A percentile compares a stretch with the other conserved stretches of the same genome.
These are phyloP conservation scores for Phyllotis vaccarum DNA, from an alignment of 2,797 vertebrate genomes.

Conservation along the genomic window DNA sequence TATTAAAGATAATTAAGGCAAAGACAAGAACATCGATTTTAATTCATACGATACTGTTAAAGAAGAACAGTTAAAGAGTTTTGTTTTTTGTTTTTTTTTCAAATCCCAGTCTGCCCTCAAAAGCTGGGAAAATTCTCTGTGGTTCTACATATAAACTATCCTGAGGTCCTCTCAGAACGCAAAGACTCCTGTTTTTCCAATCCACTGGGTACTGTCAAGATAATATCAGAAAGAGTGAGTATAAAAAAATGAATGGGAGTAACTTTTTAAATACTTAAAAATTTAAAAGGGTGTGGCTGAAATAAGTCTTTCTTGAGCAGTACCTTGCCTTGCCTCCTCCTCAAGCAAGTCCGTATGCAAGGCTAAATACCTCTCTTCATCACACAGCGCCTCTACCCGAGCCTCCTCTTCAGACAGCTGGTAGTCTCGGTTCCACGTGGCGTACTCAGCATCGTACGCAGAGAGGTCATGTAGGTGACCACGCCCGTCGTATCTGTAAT, in stretches of 20 bases:
- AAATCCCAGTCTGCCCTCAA: constrained; percentile 90
- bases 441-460: constrained; percentile 96
- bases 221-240: constrained; percentile 94
- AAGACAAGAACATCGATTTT: constrained; percentile 79
- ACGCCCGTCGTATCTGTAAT: constrained; percentile 98
- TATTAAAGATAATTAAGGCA: constrained; percentile 78
- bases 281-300: constrained; percentile 82
- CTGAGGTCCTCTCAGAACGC: constrained; percentile 91
- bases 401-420: constrained; percentile 98
- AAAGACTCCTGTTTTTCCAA: constrained; percentile 91
- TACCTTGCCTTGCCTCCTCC: constrained; percentile 99
- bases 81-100: constrained; percentile 75
- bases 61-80: constrained; percentile 87
- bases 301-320: constrained; percentile 88
- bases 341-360: constrained; percentile 99
- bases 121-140: constrained; percentile 89
- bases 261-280: constrained; percentile 84
- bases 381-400: constrained; percentile 97
- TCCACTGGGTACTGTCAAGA: constrained; percentile 93
- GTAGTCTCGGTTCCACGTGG: constrained; percentile 98
- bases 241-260: constrained; percentile 90
- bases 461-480: constrained; percentile 99
- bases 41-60: constrained; percentile 86
- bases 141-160: constrained; percentile 91
- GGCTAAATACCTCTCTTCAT: constrained; percentile 99